These are phyloP conservation scores for Cheilosia scutellata DNA, from an alignment of 2,888 invertebrate genomes.

Conservation along the genomic window DNA sequence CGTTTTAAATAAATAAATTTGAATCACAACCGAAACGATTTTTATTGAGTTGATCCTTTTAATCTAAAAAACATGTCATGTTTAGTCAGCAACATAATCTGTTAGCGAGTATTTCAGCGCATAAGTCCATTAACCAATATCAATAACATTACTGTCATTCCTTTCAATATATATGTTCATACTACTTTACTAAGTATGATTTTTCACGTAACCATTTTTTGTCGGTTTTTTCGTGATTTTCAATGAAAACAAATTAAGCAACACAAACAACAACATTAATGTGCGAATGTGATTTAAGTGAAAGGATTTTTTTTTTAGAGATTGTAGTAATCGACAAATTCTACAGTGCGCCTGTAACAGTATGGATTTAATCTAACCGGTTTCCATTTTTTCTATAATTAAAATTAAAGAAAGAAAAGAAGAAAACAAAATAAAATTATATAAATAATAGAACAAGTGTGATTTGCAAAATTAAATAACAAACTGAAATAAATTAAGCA, in stretches of 20 bases:
- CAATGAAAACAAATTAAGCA: conserved; percentile 13
- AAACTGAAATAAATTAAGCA: conserved; percentile 8
- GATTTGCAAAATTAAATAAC: conserved; percentile 69
- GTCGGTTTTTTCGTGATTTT: conserved; percentile 15
- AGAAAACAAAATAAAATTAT: conserved; percentile 77
- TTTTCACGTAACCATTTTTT: conserved; percentile 11
- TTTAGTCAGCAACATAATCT: neutral
- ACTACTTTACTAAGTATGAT: conserved; percentile 20
- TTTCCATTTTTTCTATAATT: conserved; percentile 83
- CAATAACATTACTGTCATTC: neutral
- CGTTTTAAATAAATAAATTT: conserved; percentile 52
- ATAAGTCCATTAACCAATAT: conserved; percentile 6
- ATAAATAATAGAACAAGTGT: conserved; percentile 36
- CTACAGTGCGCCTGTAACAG: conserved; percentile 83
- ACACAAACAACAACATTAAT: conserved; percentile 20
- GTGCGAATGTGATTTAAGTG: conserved; percentile 42
- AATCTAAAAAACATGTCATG: neutral
- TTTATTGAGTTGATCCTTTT: conserved; percentile 4
- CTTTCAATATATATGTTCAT: neutral
- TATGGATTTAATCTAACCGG: conserved; percentile 84
- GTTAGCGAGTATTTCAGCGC: conserved; percentile 11
- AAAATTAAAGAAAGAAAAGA: conserved; percentile 77
- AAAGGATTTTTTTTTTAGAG: conserved; percentile 76
- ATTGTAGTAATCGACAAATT: conserved; percentile 83
- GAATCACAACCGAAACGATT: conserved; percentile 41